These are phyloP conservation scores for Drosophila cardini DNA, from an alignment of 1,140 invertebrate species.

Conservation along the genomic window DNA sequence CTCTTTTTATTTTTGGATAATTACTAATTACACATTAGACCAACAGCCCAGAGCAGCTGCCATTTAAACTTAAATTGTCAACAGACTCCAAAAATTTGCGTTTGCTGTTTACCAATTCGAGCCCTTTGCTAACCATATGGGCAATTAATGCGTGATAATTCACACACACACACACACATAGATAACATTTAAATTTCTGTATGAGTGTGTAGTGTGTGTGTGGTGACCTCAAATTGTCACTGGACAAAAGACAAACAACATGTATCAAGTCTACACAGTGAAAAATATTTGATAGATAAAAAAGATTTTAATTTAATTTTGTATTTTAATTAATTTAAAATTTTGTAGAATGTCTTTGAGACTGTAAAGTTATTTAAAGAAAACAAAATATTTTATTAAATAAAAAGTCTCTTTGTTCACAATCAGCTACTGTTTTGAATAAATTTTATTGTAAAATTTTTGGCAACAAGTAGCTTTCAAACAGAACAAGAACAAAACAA, in stretches of 20 bases:
- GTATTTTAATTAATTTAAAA: too few relatives aligned
- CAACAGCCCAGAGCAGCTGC: conserved; percentile 56
- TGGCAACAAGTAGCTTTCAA: conserved; percentile 8
- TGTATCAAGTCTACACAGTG: conserved; percentile 57
- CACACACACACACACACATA: conserved; percentile 24
- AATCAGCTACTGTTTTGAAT: too few relatives aligned
- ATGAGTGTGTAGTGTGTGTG: conserved; percentile 11
- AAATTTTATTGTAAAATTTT: too few relatives aligned
- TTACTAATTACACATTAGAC: conserved; percentile 52
- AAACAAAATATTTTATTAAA: too few relatives aligned
- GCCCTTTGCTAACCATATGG: conserved; percentile 36
- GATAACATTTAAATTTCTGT: neutral
- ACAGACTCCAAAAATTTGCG: conserved; percentile 13
- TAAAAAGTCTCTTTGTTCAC: too few relatives aligned
- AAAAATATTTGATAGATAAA: too few relatives aligned
- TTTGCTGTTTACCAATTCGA: conserved; percentile 26
- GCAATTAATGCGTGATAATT: conserved; percentile 63
- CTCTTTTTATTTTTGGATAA: conserved; percentile 15
- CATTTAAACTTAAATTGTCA: conserved; percentile 51
- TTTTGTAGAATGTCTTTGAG: too few relatives aligned
- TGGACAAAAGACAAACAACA: conserved; percentile 57
- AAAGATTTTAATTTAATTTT: too few relatives aligned
- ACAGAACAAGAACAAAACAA: conserved; percentile 45
- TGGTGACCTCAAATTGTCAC: conserved; percentile 73
- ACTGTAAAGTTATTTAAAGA: too few relatives aligned